Conservation (phyloP, 2,888 invertebrate genomes). For the Choristoneura rosaceana region DNA sequence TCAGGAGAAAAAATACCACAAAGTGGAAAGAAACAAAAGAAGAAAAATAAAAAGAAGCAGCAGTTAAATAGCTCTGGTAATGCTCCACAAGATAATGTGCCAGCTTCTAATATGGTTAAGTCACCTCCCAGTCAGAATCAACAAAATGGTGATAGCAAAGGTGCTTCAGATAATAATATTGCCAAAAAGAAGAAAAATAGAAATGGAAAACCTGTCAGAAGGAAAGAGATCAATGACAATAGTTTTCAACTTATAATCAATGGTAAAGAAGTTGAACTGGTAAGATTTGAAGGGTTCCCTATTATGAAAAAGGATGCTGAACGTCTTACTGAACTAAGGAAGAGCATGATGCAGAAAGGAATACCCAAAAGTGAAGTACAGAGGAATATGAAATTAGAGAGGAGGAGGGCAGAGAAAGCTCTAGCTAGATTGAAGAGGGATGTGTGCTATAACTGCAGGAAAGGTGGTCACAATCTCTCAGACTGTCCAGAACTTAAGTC, state of each 20-base stretch:
- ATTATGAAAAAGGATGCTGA: slow-evolving; percentile 89
- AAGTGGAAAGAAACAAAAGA: slow-evolving; percentile 46
- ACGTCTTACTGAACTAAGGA: slow-evolving; percentile 86
- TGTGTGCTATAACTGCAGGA: slow-evolving; percentile 91
- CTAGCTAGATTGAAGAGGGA: slow-evolving; percentile 88
- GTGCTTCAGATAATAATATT: slow-evolving; percentile 44
- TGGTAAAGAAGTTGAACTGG: slow-evolving; percentile 86
- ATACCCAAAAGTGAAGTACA: slow-evolving; percentile 89
- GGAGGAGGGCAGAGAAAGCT: slow-evolving; percentile 90
- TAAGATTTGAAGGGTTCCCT: slow-evolving; percentile 89
- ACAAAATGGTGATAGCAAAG: slow-evolving; percentile 35
- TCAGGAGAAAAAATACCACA: slow-evolving; percentile 1
- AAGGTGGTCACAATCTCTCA: slow-evolving; percentile 91
- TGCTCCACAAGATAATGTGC: background rate
- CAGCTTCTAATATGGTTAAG: slow-evolving; percentile 3
- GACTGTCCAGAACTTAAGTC: slow-evolving; percentile 91
- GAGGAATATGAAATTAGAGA: slow-evolving; percentile 88
- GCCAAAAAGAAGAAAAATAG: slow-evolving; percentile 53
- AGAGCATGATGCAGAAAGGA: slow-evolving; percentile 87
- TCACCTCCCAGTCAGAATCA: slow-evolving; percentile 7
- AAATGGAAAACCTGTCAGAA: slow-evolving; percentile 66
- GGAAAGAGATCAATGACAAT: slow-evolving; percentile 77
- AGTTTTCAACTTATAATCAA: slow-evolving; percentile 86
- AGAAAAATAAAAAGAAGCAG: slow-evolving; percentile 47
- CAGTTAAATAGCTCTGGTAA: background rate